phyloP scores from a whole-genome alignment of 2,113 vertebrate genomes.

The Spea bombifrons region DNA sequence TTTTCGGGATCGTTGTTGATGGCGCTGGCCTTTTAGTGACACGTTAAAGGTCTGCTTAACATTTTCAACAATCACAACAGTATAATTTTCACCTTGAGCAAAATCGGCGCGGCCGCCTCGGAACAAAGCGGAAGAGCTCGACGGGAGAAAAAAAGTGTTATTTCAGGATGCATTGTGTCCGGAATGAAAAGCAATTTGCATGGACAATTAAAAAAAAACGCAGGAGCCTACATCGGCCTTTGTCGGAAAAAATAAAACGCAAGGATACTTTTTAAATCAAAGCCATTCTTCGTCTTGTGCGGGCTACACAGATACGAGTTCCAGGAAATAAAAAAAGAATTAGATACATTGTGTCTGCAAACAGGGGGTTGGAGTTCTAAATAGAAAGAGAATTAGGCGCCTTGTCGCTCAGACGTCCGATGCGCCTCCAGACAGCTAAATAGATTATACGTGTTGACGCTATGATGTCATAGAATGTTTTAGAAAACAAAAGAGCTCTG shows the following conservation, averaged over 20 bases:
- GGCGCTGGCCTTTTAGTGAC: constrained; percentile 38
- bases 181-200: constrained; percentile 72
- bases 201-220: constrained; percentile 62
- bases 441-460: no score
- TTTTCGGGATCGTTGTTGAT: constrained; percentile 21
- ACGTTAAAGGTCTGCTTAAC: constrained; percentile 58
- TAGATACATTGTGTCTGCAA: no score
- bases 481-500: no score
- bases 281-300: not conserved
- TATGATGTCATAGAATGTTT: no score
- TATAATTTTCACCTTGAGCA: constrained; percentile 55
- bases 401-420: no score
- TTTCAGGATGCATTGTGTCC: constrained; percentile 60
- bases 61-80: constrained; percentile 54
- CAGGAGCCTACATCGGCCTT: not conserved
- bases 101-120: constrained; percentile 53
- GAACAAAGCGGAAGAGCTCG: constrained; percentile 62
- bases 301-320: no score
- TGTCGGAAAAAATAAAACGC: not conserved
- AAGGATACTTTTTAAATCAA: constrained; percentile 5
- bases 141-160: constrained; percentile 58
- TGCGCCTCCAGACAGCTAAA: no score
- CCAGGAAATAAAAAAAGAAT: no score
- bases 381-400: no score
- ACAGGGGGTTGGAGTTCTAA: no score